Evolutionary conservation across 2,113 vertebrate species (phyloP).

Genomic region (Fregata magnificens): DNA sequence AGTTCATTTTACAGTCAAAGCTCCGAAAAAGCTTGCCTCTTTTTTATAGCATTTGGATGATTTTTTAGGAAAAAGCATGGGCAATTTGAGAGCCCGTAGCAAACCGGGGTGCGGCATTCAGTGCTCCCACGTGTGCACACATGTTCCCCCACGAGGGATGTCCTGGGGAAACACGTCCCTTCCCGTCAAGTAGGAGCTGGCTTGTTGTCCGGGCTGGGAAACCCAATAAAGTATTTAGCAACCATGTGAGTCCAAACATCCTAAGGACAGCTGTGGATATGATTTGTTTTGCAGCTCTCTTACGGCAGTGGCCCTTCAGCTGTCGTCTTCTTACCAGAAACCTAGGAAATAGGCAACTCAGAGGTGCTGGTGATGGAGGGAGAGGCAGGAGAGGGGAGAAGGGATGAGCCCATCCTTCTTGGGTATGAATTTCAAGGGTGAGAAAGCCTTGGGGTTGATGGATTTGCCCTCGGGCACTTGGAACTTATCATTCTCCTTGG

Average conservation of each 20-base stretch:
- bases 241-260: fast-evolving
- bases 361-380: background rate
- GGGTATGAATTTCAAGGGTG: background rate
- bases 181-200: background rate
- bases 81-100: background rate
- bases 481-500: background rate
- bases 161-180: background rate
- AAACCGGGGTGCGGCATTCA: fast-evolving
- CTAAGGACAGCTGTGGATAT: background rate
- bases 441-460: background rate
- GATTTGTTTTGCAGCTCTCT: background rate
- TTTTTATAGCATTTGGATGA: background rate
- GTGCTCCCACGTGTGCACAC: background rate
- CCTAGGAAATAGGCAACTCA: background rate
- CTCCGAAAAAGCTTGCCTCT: background rate
- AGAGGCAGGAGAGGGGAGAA: background rate
- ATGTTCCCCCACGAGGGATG: fast-evolving
- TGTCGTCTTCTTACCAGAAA: background rate
- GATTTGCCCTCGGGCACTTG: background rate
- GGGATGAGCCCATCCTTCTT: background rate
- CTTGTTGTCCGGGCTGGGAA: background rate
- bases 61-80: background rate
- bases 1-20: background rate
- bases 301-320: background rate
- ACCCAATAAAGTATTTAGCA: background rate